phyloP scores from a whole-genome alignment of 2,888 invertebrate genomes.

The Plutella xylostella region DNA sequence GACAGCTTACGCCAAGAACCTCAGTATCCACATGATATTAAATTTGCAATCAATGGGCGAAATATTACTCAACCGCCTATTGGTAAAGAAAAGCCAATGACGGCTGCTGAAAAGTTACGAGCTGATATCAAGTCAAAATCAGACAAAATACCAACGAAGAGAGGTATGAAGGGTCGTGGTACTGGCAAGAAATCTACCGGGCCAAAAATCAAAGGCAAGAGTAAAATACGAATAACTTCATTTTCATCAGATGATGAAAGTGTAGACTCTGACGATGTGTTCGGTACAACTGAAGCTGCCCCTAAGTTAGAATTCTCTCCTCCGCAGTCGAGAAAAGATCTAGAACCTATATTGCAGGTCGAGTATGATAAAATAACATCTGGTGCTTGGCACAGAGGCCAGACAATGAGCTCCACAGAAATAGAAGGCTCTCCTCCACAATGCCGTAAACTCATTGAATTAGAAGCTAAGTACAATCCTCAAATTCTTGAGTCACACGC shows the following conservation, averaged over 20 bases:
- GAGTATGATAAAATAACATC: slow-evolving; percentile 78
- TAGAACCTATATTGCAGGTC: slow-evolving; percentile 78
- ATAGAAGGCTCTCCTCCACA: slow-evolving; percentile 82
- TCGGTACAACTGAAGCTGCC: slow-evolving; percentile 80
- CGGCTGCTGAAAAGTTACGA: slow-evolving; percentile 59
- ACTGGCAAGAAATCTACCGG: slow-evolving; percentile 68
- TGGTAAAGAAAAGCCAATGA: slow-evolving; percentile 52
- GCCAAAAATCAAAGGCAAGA: slow-evolving; percentile 72
- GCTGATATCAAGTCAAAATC: slow-evolving; percentile 68
- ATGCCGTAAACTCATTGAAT: slow-evolving; percentile 73
- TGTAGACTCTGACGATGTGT: slow-evolving; percentile 81
- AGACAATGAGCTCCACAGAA: slow-evolving; percentile 83
- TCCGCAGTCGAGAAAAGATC: slow-evolving; percentile 80
- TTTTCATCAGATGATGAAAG: slow-evolving; percentile 84
- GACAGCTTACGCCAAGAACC: slow-evolving; percentile 74
- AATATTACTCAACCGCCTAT: slow-evolving; percentile 50
- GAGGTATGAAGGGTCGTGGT: slow-evolving; percentile 72
- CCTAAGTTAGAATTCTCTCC: slow-evolving; percentile 81
- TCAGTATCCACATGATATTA: slow-evolving; percentile 65
- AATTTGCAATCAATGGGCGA: slow-evolving; percentile 61
- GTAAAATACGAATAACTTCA: slow-evolving; percentile 79
- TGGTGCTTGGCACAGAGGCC: slow-evolving; percentile 75
- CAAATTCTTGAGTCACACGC: slow-evolving; percentile 73
- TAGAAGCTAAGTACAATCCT: slow-evolving; percentile 75
- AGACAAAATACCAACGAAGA: slow-evolving; percentile 74